These are phyloP conservation scores for Strongylocentrotus purpuratus DNA, from an alignment of 35 echinoderm and acorn worm genomes.

Conservation along the genomic window DNA sequence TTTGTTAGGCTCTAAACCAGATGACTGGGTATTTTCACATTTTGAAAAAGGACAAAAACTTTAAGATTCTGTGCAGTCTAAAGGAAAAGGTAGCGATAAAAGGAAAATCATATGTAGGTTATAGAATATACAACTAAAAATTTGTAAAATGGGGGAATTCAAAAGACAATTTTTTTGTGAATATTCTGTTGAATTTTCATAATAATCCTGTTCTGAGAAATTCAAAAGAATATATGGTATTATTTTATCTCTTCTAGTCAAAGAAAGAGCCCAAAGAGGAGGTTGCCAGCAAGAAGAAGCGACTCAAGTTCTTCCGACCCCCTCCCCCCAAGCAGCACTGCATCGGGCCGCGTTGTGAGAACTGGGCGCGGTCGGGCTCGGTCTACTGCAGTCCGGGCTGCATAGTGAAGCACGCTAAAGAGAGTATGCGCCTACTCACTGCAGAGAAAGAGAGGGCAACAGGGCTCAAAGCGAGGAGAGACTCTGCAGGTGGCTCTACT, in stretches of 20 bases:
- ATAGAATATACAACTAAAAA: no score
- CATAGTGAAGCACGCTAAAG: slow-evolving; percentile 79
- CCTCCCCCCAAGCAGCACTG: slow-evolving; percentile 79
- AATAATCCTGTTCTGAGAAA: no score
- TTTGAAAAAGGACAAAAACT: no score
- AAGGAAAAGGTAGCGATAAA: neutral
- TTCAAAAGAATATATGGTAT: neutral
- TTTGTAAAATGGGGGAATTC: no score
- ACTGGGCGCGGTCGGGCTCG: slow-evolving; percentile 56
- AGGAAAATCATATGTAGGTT: neutral
- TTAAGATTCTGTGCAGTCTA: no score
- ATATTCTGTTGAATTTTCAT: no score
- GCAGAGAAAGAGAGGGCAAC: slow-evolving; percentile 74
- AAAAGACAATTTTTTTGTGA: no score
- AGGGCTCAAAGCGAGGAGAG: slow-evolving; percentile 65
- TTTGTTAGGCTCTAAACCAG: no score
- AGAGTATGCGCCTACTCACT: slow-evolving; percentile 70
- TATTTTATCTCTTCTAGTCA: neutral
- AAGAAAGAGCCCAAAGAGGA: slow-evolving; percentile 25
- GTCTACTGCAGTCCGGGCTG: slow-evolving; percentile 91
- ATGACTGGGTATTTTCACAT: no score
- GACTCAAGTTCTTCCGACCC: slow-evolving; percentile 68
- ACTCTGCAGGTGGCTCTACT: slow-evolving; percentile 59
- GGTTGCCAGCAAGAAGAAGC: slow-evolving; percentile 52
- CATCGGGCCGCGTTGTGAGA: slow-evolving; percentile 68